Percentiles rank a stretch among this genome's conserved stretches.
These are phyloP conservation scores for Acrocephalus kingi DNA, from an alignment of 2,113 vertebrate species.

Conservation along the genomic window DNA sequence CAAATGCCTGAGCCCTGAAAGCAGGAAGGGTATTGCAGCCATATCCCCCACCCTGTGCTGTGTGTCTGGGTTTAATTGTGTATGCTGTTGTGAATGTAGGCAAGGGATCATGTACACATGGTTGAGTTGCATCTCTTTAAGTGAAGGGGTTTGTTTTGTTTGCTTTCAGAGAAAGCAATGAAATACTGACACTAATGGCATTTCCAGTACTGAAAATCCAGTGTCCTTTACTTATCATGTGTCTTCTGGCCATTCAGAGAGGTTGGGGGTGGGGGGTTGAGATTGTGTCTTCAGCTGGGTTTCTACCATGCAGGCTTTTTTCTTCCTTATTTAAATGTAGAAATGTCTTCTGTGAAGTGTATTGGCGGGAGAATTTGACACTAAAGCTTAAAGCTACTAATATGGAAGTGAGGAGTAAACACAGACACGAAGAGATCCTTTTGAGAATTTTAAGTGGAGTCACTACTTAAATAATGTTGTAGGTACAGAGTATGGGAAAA, in stretches of 20 bases:
- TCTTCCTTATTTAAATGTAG: neutral
- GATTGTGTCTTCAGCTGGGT: neutral
- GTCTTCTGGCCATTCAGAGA: neutral
- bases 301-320: neutral
- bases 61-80: neutral
- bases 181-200: neutral
- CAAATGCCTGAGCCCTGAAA: neutral
- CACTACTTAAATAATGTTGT: neutral
- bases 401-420: neutral
- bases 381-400: neutral
- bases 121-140: neutral
- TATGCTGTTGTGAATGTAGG: neutral
- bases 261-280: neutral
- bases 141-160: neutral
- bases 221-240: neutral
- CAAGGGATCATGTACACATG: neutral
- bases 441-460: neutral
- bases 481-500: neutral
- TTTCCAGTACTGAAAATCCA: conserved; percentile 3
- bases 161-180: neutral
- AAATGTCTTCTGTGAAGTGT: neutral
- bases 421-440: neutral
- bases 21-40: neutral
- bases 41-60: neutral
- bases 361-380: neutral